These are phyloP conservation scores for Gorsachius goisagi DNA, from an alignment of 2,113 vertebrate genomes.

Conservation along the genomic window DNA sequence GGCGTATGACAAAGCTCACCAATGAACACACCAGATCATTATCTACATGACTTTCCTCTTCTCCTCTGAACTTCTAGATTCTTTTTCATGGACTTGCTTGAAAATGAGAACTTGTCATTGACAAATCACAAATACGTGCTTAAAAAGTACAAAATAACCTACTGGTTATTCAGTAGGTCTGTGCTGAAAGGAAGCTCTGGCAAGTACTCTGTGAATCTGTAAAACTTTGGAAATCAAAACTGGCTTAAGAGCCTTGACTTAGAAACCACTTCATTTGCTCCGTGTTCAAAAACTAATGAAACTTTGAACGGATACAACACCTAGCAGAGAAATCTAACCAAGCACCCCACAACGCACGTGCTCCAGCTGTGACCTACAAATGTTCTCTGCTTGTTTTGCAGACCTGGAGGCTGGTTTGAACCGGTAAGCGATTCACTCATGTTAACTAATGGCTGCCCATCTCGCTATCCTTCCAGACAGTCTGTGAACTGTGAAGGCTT, in stretches of 20 bases:
- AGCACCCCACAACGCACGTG: neutral
- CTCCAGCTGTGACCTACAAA: neutral
- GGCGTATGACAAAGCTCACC: neutral
- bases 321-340: neutral
- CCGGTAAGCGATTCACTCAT: neutral
- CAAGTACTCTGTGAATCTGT: neutral
- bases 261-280: neutral
- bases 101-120: neutral
- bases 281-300: neutral
- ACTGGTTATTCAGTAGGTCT: neutral
- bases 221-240: neutral
- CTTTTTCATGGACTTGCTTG: neutral
- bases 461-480: neutral
- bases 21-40: neutral
- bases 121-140: fast-evolving
- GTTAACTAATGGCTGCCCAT: neutral
- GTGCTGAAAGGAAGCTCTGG: neutral
- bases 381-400: neutral
- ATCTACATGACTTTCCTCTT: neutral
- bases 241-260: neutral
- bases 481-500: neutral
- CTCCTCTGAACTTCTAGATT: neutral
- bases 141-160: neutral
- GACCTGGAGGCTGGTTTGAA: neutral
- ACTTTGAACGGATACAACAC: neutral